Conservation (phyloP, 2,797 vertebrate species). For the Channallabes apus region DNA sequence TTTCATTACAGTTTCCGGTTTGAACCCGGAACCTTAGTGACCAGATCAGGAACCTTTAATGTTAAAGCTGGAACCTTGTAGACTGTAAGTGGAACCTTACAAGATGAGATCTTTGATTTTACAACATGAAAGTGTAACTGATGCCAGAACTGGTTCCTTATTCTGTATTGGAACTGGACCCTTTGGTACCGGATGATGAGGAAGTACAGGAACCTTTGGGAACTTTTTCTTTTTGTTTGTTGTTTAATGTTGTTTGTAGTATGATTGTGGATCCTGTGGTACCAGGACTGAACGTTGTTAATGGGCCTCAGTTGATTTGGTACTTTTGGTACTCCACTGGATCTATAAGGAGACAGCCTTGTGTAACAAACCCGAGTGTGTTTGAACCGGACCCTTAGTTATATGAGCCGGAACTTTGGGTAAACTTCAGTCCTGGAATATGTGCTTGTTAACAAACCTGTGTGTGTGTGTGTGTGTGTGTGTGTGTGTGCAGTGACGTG, state of each 20-base stretch:
- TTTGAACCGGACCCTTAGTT: background rate
- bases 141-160: too few species aligned
- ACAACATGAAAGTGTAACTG: background rate
- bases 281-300: background rate
- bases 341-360: too few species aligned
- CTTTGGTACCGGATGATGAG: background rate
- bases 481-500: constrained; percentile 76
- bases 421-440: too few species aligned
- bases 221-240: background rate
- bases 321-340: background rate
- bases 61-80: background rate
- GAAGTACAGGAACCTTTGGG: background rate
- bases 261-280: background rate
- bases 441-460: background rate
- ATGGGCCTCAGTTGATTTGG: background rate
- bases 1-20: too few species aligned
- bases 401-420: too few species aligned
- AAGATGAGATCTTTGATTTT: background rate
- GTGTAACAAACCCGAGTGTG: too few species aligned
- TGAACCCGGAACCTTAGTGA: background rate
- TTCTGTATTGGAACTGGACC: background rate
- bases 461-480: constrained; percentile 18
- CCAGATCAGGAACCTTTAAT: background rate
- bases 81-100: background rate
- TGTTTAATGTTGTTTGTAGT: too few species aligned